Base-by-base conservation (phyloP, 2,113 vertebrate species). In the Poeciliopsis prolifica region DNA sequence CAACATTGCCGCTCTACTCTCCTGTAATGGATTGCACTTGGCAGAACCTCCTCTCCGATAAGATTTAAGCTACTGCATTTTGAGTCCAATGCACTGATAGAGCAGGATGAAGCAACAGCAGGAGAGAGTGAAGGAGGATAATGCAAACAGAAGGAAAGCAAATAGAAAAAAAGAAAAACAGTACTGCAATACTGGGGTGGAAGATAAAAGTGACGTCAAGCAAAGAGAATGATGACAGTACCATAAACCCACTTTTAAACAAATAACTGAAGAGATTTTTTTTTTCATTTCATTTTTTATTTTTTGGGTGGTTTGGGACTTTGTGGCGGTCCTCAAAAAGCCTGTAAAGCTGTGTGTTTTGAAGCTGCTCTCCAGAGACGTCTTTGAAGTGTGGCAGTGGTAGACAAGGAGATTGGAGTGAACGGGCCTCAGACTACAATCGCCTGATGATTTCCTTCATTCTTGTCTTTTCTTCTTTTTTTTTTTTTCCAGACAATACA, bases 51-150 rank as follows among this genome's bases (percentile, higher is more conserved):
- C 70, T 14, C 78, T 65, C 75, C 65, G 81, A 83, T 85, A 88
- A 79, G 84, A 88, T 87, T 89, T 77, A 85, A 89, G 86, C 83
- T 77, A 68, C 66, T 81, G 51, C 74, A 72, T 89, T 89, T 84
- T 82, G 79, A 85, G 74, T 30, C 51, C 35, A 10, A 72, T 71
- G 83, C 78, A 75, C 84, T 74, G 84, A 80, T 85, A 89, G 86
- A 79, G 83, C 67, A 31, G 83, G 68, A 84, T 85, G 79, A 83
- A 79, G 72, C 80, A 66, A 72, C 74, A 68, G 78, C 14, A 75
- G 70, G 72, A 86, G 72, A 80, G 75, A 83, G 87, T 48, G 74
- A 66, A 74, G 60, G 81, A 61, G 72, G 75, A 85, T 68, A 89
- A 74, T 65, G 70, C 79, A 84, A 86, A 83, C 72, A 64, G 62